Base-by-base conservation (phyloP, 2,888 invertebrate genomes). In the Drosophila heteroneura region DNA sequence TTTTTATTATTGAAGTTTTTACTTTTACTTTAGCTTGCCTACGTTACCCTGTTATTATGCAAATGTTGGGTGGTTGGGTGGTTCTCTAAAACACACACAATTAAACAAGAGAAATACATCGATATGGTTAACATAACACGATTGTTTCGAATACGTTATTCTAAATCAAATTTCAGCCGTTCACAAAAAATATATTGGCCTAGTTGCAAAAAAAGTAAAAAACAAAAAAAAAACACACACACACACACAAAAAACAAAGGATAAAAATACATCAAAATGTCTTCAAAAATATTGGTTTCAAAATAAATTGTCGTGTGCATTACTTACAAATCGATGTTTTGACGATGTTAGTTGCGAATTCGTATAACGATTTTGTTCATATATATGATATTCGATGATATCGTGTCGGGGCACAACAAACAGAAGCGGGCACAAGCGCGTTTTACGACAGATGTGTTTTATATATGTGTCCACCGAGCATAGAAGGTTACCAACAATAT, bases 301-400 rank as follows among this genome's bases (percentile, higher is more conserved):
- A 61, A 54, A 80, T 26, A 44, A 74, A 68, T 73, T 54, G 57
- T 80, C 65, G 79, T 79, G 84, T 90, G 84, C 79, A 80, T 91
- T 91, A 91, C 91, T 91, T 91, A 91, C 91, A 91, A 91, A 92
- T 91, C 75, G 79, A 78, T 54, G 61, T 74, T 68, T 74, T 74
- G 72, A 59, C 74, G 78, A 78, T 66, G 52, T 67, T 69, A 63
- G 56, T 69, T 70, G 68, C 75, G 59, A 70, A 28, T 37, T 69
- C 61, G 65, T 51, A 61, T 26, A 35, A 74, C 74, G 76, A 70
- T 70, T 57, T 56, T 28, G n/a, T 35, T 37, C 35, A 57, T 78
- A 52, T 56, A 33, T 33, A 52, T 76, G 53, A 52, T 62, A 44
- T 65, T 61, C 66, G 78, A 58, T 82, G 74, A 70, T 72, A 73